A percentile compares a stretch with the other conserved stretches of the same genome.
Conservation (phyloP, 2,888 invertebrate genomes). For the Tenthredo mesomela region DNA sequence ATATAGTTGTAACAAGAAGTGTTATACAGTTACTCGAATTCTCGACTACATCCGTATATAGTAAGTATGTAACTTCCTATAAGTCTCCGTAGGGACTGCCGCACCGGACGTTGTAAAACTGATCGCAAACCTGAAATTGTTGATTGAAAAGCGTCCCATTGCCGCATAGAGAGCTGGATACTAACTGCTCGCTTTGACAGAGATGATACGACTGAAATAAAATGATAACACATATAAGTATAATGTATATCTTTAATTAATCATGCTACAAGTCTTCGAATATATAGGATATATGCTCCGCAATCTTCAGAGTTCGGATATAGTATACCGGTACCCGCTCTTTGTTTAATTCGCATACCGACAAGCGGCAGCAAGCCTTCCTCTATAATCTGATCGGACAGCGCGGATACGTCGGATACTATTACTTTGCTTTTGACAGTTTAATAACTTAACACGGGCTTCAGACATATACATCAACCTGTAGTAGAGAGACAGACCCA, state of each 20-base stretch:
- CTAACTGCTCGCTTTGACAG: slow-evolving; percentile 81
- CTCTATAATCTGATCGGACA: slow-evolving; percentile 26
- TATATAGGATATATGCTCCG: too few species aligned
- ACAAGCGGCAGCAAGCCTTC: slow-evolving; percentile 21
- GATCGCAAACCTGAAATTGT: slow-evolving; percentile 85
- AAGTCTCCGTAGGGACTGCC: slow-evolving; percentile 82
- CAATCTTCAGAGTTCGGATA: neutral
- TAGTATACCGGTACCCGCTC: neutral
- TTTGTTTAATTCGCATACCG: neutral
- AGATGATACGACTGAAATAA: slow-evolving; percentile 82
- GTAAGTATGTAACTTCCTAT: slow-evolving; percentile 67
- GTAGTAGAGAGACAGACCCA: neutral
- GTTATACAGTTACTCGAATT: neutral
- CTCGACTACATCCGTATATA: neutral
- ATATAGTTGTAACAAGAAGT: neutral
- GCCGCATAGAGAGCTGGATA: slow-evolving; percentile 82
- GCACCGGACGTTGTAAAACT: slow-evolving; percentile 84
- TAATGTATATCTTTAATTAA: neutral
- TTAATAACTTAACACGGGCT: slow-evolving; percentile 23
- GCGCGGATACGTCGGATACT: slow-evolving; percentile 28
- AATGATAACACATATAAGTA: neutral
- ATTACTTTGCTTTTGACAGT: slow-evolving; percentile 36
- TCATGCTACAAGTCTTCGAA: neutral
- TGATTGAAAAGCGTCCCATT: slow-evolving; percentile 85
- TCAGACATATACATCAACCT: neutral